Conservation (phyloP, 2,113 vertebrate genomes). For the Sebastes fasciatus region DNA sequence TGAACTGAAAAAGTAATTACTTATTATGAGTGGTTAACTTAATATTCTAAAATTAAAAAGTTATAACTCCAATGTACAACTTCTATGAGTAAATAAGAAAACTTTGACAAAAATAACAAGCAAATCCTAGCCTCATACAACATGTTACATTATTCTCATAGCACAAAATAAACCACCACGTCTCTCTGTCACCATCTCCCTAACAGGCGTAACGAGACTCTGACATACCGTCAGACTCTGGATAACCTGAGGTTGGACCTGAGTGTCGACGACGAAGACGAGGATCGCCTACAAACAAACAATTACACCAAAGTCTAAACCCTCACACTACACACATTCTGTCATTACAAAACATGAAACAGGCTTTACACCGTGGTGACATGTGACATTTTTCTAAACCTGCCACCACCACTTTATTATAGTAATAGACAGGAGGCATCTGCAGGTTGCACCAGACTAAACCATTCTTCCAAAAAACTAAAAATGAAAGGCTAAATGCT, state of each 20-base stretch:
- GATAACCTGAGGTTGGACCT: slow-evolving; percentile 80
- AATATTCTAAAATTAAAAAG: no score
- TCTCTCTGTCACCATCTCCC: neutral
- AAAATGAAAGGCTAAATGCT: no score
- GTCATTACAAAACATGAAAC: neutral
- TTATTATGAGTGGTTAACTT: no score
- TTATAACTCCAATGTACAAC: no score
- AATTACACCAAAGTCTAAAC: slow-evolving; percentile 62
- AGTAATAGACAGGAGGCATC: neutral
- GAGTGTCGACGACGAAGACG: slow-evolving; percentile 77
- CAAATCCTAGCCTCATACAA: no score
- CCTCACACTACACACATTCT: neutral
- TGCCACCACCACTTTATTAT: neutral
- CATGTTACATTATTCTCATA: no score
- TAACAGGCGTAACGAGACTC: slow-evolving; percentile 79
- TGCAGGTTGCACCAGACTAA: neutral
- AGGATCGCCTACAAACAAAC: neutral
- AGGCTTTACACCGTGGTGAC: neutral
- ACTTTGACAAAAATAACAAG: no score
- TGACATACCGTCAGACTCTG: slow-evolving; percentile 79
- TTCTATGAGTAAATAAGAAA: no score
- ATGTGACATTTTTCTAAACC: neutral
- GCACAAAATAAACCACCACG: neutral
- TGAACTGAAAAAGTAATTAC: no score
- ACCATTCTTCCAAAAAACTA: neutral